These are phyloP conservation scores for Drosophila ficusphila DNA, from an alignment of 1,140 invertebrate genomes.

Conservation along the genomic window DNA sequence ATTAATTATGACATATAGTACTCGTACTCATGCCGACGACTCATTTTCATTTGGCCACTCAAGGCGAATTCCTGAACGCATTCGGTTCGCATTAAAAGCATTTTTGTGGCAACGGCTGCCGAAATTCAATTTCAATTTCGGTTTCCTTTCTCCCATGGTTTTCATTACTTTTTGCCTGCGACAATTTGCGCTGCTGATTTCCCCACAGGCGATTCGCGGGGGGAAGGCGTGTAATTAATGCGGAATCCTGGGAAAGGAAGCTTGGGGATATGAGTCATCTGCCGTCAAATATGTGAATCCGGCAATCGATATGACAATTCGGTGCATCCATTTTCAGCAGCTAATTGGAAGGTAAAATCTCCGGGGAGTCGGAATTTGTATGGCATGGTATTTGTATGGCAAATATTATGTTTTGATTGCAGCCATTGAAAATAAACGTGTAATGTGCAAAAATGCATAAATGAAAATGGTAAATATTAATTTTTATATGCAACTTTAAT, in stretches of 20 bases:
- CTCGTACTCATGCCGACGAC: too few relatives aligned
- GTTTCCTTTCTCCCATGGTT: conserved; percentile 28
- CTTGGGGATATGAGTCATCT: conserved; percentile 28
- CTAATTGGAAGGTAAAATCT: conserved; percentile 51
- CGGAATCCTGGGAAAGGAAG: conserved; percentile 10
- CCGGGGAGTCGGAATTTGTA: neutral
- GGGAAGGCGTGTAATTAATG: conserved; percentile 59
- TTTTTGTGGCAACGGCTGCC: conserved; percentile 40
- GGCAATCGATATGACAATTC: conserved; percentile 58
- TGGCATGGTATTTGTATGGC: neutral
- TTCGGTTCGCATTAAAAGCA: conserved; percentile 46
- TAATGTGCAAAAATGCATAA: neutral
- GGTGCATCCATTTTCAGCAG: conserved; percentile 43
- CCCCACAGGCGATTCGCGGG: conserved; percentile 48
- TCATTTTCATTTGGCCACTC: conserved; percentile 28
- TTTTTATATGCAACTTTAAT: too few relatives aligned
- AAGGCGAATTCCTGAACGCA: conserved; percentile 54
- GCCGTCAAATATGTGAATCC: conserved; percentile 30
- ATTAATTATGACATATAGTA: conserved; percentile 67
- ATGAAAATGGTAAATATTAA: too few relatives aligned
- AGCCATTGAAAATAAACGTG: conserved; percentile 6
- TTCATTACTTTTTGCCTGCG: conserved; percentile 34
- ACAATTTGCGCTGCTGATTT: conserved; percentile 60
- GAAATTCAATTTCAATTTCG: conserved; percentile 49
- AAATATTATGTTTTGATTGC: conserved; percentile 19